phyloP scores from a whole-genome alignment of 1,140 invertebrate species.

The Monochamus saltuarius region DNA sequence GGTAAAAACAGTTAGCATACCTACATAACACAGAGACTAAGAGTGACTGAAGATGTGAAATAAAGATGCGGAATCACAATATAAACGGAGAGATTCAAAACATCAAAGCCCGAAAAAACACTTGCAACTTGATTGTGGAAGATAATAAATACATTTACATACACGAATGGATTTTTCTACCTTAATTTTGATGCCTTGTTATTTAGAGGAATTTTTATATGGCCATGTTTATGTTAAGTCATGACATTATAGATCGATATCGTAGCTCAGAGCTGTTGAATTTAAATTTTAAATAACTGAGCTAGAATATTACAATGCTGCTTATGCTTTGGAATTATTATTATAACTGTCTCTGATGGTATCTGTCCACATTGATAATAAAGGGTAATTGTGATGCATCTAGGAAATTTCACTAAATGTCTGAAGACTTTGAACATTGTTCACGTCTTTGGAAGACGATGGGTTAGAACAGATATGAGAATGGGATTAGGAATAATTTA shows the following conservation, averaged over 20 bases:
- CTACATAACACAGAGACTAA: too few relatives aligned
- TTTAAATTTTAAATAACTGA: constrained; percentile 29
- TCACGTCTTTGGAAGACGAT: too few relatives aligned
- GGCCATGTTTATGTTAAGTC: constrained; percentile 26
- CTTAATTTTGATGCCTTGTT: constrained; percentile 25
- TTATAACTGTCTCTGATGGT: constrained; percentile 25
- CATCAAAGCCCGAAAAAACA: too few relatives aligned
- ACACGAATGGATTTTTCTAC: constrained; percentile 31
- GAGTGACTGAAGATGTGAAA: too few relatives aligned
- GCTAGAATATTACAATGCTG: constrained; percentile 22
- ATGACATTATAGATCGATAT: constrained; percentile 34
- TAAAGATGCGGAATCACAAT: too few relatives aligned
- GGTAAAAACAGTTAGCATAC: too few relatives aligned
- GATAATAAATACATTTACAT: constrained; percentile 17
- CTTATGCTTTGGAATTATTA: constrained; percentile 20
- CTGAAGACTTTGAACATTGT: too few relatives aligned
- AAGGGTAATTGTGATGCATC: constrained; percentile 13
- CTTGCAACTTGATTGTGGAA: too few relatives aligned
- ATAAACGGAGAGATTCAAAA: too few relatives aligned
- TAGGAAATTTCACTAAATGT: constrained; percentile 6
- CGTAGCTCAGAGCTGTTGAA: constrained; percentile 31
- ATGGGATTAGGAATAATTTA: too few relatives aligned
- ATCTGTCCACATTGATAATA: constrained; percentile 17
- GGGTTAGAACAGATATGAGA: too few relatives aligned
- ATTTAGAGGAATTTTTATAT: constrained; percentile 31